A percentile compares a stretch with the other conserved stretches of the same genome.
phyloP scores from a whole-genome alignment of 2,888 invertebrate genomes.

The Andrena haemorrhoa region DNA sequence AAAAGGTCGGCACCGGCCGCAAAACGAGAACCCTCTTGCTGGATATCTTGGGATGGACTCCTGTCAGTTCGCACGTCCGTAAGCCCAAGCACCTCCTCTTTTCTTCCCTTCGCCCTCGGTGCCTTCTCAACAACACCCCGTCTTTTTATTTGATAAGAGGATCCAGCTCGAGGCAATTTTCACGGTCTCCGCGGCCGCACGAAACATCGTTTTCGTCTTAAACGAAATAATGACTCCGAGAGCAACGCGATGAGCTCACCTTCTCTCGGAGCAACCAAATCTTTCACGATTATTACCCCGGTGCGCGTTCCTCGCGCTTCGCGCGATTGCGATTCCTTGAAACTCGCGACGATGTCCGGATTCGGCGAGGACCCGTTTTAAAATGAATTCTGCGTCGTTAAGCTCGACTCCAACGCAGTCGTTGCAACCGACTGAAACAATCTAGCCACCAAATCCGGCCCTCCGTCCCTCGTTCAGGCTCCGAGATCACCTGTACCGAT shows the following conservation, averaged over 20 bases:
- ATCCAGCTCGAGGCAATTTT: conserved; percentile 72
- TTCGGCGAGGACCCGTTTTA: background rate
- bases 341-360: background rate
- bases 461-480: conserved; percentile 5
- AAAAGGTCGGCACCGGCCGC: conserved; percentile 73
- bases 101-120: conserved; percentile 61
- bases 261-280: conserved; percentile 40
- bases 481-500: conserved; percentile 52
- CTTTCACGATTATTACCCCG: conserved; percentile 71
- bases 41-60: conserved; percentile 77
- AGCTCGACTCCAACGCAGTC: background rate
- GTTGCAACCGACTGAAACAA: conserved; percentile 43
- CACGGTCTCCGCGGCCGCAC: conserved; percentile 69
- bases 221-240: conserved; percentile 71
- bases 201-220: conserved; percentile 72
- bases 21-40: conserved; percentile 78
- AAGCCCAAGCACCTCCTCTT: conserved; percentile 67
- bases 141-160: conserved; percentile 76
- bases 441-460: conserved; percentile 34
- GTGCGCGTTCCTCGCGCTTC: conserved; percentile 67
- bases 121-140: conserved; percentile 57
- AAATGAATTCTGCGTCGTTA: conserved; percentile 8
- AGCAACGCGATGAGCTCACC: conserved; percentile 60
- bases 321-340: conserved; percentile 15
- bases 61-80: conserved; percentile 81